These are phyloP conservation scores for Mixornis gularis DNA, from an alignment of 2,113 vertebrate genomes.

Conservation along the genomic window DNA sequence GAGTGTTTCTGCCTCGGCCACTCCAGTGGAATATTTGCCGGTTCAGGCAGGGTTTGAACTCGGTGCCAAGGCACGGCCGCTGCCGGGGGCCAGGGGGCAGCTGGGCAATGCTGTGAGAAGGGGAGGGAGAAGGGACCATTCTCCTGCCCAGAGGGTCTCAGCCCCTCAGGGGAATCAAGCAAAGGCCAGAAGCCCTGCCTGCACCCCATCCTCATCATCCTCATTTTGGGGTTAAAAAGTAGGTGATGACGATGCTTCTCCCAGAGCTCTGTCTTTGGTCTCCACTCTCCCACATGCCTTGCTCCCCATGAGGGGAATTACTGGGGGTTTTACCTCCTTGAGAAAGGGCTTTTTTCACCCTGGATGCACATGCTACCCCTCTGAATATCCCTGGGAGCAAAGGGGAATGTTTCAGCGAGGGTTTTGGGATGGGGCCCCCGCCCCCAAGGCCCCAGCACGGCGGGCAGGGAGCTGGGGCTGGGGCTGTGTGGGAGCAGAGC, in stretches of 20 bases:
- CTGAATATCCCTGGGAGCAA: not conserved
- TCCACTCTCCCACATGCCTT: accelerated
- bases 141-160: not conserved
- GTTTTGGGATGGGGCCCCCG: not conserved
- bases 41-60: not conserved
- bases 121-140: not conserved
- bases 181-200: not conserved
- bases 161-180: not conserved
- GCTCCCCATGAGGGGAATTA: not conserved
- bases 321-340: not conserved
- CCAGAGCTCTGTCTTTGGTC: not conserved
- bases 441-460: accelerated
- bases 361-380: accelerated
- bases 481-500: not conserved
- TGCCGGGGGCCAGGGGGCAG: not conserved
- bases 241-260: not conserved
- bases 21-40: not conserved
- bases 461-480: not conserved
- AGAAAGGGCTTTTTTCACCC: not conserved
- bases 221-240: not conserved
- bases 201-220: not conserved
- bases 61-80: not conserved
- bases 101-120: not conserved
- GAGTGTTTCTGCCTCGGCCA: not conserved
- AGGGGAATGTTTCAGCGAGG: not conserved